A percentile compares a stretch with the other conserved stretches of the same genome.
phyloP scores from a whole-genome alignment of 37 sponge, comb jelly and placozoan species.

The Agelas oroides region DNA sequence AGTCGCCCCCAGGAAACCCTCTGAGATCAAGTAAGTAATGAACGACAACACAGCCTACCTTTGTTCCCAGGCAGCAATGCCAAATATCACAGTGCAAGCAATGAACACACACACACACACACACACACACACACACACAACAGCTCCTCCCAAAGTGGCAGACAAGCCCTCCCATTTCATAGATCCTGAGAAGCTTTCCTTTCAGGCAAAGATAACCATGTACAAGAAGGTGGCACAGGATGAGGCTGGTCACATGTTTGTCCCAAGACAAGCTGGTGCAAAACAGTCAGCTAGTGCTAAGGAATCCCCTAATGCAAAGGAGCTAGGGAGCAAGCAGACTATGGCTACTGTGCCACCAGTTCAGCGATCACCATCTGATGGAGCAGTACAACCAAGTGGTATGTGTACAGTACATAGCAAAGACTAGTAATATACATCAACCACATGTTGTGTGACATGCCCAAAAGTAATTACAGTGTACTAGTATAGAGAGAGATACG shows the following conservation, averaged over 20 bases:
- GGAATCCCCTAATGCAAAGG: not conserved
- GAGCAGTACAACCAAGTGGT: not conserved
- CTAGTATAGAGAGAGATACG: too few species aligned
- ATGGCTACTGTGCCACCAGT: not conserved
- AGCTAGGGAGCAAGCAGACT: not conserved
- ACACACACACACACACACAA: not conserved
- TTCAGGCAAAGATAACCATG: constrained; percentile 53
- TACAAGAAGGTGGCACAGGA: constrained; percentile 42
- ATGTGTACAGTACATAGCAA: not conserved
- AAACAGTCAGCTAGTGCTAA: not conserved
- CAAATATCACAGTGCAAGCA: too few species aligned
- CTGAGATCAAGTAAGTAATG: too few species aligned
- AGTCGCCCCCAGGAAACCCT: too few species aligned
- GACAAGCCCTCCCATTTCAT: constrained; percentile 17
- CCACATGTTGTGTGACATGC: too few species aligned
- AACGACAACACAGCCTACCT: too few species aligned
- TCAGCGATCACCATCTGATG: constrained; percentile 9
- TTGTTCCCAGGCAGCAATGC: too few species aligned
- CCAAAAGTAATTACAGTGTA: too few species aligned
- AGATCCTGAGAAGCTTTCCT: constrained; percentile 56
- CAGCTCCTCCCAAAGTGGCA: constrained; percentile 38
- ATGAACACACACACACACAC: too few species aligned
- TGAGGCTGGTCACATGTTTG: not conserved
- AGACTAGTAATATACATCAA: too few species aligned
- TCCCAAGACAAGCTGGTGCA: not conserved